Conservation (phyloP, 2,888 invertebrate genomes). For the Teleogryllus oceanicus region DNA sequence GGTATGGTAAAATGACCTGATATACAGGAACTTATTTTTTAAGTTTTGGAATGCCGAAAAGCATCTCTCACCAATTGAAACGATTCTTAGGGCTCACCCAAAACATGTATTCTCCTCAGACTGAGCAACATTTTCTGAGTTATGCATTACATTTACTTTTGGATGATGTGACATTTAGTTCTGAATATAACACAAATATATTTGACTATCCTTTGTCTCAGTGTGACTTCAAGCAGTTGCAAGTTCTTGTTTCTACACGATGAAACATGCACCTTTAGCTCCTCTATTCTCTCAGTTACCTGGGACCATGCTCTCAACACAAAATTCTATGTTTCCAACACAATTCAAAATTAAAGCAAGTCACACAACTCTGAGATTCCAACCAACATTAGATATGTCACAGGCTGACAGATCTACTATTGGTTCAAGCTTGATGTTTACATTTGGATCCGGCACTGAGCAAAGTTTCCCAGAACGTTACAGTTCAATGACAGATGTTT, state of each 20-base stretch:
- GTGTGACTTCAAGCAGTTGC: conserved; percentile 55
- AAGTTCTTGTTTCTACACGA: conserved; percentile 55
- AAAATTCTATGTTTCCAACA: conserved; percentile 12
- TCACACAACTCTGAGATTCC: conserved; percentile 33
- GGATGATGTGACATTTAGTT: neutral
- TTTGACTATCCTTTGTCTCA: conserved; percentile 58
- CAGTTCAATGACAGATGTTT: neutral
- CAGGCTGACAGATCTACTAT: neutral
- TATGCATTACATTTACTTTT: conserved; percentile 51
- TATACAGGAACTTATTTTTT: conserved; percentile 45
- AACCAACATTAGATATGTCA: conserved; percentile 34
- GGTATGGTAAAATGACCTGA: conserved; percentile 53
- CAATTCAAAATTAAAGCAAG: conserved; percentile 37
- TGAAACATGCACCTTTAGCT: conserved; percentile 57
- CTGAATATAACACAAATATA: conserved; percentile 52
- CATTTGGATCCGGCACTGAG: neutral
- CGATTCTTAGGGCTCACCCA: conserved; percentile 56
- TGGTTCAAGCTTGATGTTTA: conserved; percentile 24
- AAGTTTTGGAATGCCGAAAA: conserved; percentile 57
- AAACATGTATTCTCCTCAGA: conserved; percentile 53
- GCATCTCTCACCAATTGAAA: conserved; percentile 49
- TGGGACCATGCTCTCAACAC: conserved; percentile 45
- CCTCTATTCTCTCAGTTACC: conserved; percentile 62
- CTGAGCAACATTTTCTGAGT: conserved; percentile 57
- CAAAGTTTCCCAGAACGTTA: neutral